Percentiles rank a stretch among this genome's conserved stretches.
Conservation (phyloP, 2,113 vertebrate genomes). For the Dromas ardeola region DNA sequence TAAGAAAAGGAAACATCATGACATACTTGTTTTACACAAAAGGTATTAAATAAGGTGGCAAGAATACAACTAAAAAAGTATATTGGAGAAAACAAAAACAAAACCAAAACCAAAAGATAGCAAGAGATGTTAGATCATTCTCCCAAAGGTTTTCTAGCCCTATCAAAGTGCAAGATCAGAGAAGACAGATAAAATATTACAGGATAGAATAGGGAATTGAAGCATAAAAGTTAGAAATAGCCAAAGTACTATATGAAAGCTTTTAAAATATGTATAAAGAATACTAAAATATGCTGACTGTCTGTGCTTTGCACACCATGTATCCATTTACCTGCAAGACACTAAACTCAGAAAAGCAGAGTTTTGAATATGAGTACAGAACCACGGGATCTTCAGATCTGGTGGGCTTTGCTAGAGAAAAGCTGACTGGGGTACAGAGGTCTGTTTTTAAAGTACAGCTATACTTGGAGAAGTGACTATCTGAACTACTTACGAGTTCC, state of each 20-base stretch:
- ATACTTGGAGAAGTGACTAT: background rate
- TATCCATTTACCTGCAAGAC: slow-evolving; percentile 27
- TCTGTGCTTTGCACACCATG: background rate
- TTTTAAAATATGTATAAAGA: slow-evolving; percentile 56
- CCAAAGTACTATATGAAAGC: slow-evolving; percentile 19
- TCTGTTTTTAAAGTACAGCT: background rate
- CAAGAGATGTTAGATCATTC: slow-evolving; percentile 11
- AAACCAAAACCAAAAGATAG: background rate
- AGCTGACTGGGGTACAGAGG: background rate
- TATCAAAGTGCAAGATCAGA: slow-evolving; percentile 57
- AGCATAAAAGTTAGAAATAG: slow-evolving; percentile 17
- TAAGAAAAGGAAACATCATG: background rate
- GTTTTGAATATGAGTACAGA: background rate
- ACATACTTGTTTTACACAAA: background rate
- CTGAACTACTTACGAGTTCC: background rate
- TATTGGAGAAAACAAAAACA: background rate
- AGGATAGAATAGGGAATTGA: slow-evolving; percentile 15
- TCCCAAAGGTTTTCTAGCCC: slow-evolving; percentile 29
- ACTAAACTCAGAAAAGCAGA: background rate
- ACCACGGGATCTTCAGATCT: background rate
- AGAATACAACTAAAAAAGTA: background rate
- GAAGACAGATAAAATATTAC: slow-evolving; percentile 45
- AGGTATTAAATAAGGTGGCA: background rate
- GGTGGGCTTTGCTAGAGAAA: background rate
- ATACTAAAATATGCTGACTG: slow-evolving; percentile 52